phyloP scores from a whole-genome alignment of 2,797 vertebrate species.

The Steatocranus sp. region DNA sequence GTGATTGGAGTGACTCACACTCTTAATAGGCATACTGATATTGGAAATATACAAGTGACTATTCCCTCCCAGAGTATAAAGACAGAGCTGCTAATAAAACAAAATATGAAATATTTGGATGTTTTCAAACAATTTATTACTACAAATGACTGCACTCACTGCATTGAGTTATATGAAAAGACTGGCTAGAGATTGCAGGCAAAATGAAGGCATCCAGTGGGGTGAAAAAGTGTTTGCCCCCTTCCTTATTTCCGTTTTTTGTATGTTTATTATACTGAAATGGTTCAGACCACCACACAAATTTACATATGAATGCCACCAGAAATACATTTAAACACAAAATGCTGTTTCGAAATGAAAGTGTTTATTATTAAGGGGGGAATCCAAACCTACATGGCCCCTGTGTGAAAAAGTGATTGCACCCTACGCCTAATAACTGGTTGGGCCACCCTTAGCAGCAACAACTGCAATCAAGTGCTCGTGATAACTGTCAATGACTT shows the following conservation, averaged over 20 bases:
- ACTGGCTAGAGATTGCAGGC: not conserved
- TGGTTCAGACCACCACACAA: not conserved
- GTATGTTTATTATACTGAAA: not conserved
- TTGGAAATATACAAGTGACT: not conserved
- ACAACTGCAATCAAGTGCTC: not conserved
- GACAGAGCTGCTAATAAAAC: not conserved
- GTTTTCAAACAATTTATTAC: not conserved
- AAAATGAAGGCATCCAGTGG: not conserved
- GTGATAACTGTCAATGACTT: not conserved
- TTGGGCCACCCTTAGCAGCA: not conserved
- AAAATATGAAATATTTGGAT: not conserved
- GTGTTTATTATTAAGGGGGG: fast-evolving
- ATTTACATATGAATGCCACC: not conserved
- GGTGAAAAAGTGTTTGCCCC: not conserved
- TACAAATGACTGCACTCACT: not conserved
- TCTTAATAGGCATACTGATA: not conserved
- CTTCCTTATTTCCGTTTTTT: not conserved
- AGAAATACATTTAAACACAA: not conserved
- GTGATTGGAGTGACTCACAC: not conserved
- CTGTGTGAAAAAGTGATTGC: not conserved
- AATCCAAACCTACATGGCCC: not conserved
- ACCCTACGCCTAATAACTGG: not conserved
- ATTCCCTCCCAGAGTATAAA: not conserved
- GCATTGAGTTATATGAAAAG: not conserved
- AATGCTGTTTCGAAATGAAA: not conserved